Evolutionary conservation across 2,113 vertebrate species (phyloP).

Genomic region (Istiophorus platypterus): DNA sequence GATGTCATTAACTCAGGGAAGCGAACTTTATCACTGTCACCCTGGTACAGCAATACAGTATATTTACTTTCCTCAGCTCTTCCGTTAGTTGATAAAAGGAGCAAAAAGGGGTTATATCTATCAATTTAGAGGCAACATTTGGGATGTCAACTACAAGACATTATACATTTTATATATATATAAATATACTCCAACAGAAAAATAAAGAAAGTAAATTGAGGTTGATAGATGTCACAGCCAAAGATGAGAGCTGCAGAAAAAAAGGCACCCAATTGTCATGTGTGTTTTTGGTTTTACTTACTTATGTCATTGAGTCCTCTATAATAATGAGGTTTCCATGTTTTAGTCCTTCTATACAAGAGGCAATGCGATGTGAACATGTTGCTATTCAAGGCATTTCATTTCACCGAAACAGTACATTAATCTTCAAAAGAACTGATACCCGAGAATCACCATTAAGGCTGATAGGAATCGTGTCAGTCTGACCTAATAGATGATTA

Average conservation of each 20-base stretch:
- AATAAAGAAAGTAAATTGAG: not conserved
- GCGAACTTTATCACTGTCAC: slow-evolving; percentile 70
- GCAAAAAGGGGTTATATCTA: no score
- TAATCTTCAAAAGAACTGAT: slow-evolving; percentile 59
- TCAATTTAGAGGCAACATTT: no score
- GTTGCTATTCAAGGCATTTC: slow-evolving; percentile 52
- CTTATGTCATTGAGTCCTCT: slow-evolving; percentile 19
- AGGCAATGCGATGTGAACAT: slow-evolving; percentile 10
- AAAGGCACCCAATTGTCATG: slow-evolving; percentile 14
- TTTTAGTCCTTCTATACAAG: slow-evolving; percentile 1
- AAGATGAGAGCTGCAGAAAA: not conserved
- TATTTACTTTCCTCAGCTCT: no score
- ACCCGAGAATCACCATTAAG: slow-evolving; percentile 59
- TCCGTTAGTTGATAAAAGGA: no score
- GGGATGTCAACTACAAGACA: no score
- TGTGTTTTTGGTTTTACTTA: slow-evolving; percentile 16
- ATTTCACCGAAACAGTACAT: slow-evolving; percentile 45
- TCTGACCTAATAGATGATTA: slow-evolving; percentile 71
- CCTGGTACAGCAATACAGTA: slow-evolving; percentile 19
- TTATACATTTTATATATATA: no score
- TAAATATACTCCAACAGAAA: not conserved
- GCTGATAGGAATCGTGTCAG: slow-evolving; percentile 67
- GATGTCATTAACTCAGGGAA: slow-evolving; percentile 69
- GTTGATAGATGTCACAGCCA: not conserved
- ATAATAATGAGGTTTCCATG: slow-evolving; percentile 31